Conservation (phyloP, 2,888 invertebrate species). For the Drosophila picticornis region DNA sequence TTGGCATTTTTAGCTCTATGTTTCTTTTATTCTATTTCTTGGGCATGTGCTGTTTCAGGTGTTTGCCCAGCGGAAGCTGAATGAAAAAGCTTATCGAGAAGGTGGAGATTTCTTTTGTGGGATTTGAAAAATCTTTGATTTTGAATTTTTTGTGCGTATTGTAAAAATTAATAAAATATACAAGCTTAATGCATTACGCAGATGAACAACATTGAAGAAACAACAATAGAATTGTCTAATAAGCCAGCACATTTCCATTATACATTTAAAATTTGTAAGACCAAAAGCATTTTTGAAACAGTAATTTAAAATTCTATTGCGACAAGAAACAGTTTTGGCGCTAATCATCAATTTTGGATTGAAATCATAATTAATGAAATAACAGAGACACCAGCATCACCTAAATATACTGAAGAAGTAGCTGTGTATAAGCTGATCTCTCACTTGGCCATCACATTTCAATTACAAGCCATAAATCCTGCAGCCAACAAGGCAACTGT, state of each 20-base stretch:
- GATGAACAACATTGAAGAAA: conserved; percentile 20
- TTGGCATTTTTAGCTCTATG: conserved; percentile 23
- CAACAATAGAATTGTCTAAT: background rate
- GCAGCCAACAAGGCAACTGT: conserved; percentile 43
- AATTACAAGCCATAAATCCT: conserved; percentile 51
- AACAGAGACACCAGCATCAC: conserved; percentile 4
- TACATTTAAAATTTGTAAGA: background rate
- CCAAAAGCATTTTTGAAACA: background rate
- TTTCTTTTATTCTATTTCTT: conserved; percentile 14
- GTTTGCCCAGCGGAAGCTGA: conserved; percentile 57
- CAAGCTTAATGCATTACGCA: conserved; percentile 17
- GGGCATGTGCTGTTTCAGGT: conserved; percentile 67
- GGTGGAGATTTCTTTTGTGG: conserved; percentile 21
- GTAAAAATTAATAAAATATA: conserved; percentile 32
- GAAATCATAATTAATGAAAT: conserved; percentile 31
- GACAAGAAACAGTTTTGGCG: background rate
- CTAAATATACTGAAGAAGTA: conserved; percentile 5
- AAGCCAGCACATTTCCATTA: background rate
- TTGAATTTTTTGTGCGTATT: conserved; percentile 25
- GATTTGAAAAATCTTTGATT: conserved; percentile 27
- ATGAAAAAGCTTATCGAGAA: conserved; percentile 27
- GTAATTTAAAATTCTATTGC: background rate
- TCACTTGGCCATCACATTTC: conserved; percentile 43
- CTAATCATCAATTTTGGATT: background rate
- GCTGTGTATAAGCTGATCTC: conserved; percentile 39